phyloP scores from a whole-genome alignment of 2,888 invertebrate genomes.

The Drosophila kokeensis region DNA sequence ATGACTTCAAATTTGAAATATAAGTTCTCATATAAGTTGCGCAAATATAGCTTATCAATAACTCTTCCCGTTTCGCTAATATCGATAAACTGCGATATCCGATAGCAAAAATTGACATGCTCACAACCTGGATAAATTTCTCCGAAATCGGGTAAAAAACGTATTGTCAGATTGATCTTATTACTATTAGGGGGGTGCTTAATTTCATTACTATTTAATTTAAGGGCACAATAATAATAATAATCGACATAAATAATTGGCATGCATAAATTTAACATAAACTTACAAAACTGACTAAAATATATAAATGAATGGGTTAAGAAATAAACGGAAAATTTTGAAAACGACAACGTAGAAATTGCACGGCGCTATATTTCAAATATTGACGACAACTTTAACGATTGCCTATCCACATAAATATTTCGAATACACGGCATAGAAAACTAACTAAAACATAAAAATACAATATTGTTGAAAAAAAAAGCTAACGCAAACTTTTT shows the following conservation, averaged over 20 bases:
- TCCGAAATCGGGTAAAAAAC: no score
- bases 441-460: conserved; percentile 41
- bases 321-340: conserved; percentile 8
- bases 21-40: no score
- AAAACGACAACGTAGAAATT: conserved; percentile 34
- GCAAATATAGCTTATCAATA: no score
- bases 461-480: conserved; percentile 22
- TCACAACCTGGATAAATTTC: no score
- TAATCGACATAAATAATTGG: conserved; percentile 13
- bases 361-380: conserved; percentile 8
- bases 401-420: background rate
- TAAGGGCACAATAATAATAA: conserved; percentile 8
- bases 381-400: background rate
- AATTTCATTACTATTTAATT: conserved; percentile 82
- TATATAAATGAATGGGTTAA: conserved; percentile 19
- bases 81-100: no score
- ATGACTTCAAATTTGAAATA: no score
- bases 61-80: no score
- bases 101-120: no score
- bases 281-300: conserved; percentile 33
- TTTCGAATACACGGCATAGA: conserved; percentile 27
- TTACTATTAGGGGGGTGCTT: no score
- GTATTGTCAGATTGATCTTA: no score
- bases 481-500: conserved; percentile 5
- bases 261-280: conserved; percentile 23